Evolutionary conservation across 2,113 vertebrate species (phyloP).

Genomic region (Archilochus colubris): DNA sequence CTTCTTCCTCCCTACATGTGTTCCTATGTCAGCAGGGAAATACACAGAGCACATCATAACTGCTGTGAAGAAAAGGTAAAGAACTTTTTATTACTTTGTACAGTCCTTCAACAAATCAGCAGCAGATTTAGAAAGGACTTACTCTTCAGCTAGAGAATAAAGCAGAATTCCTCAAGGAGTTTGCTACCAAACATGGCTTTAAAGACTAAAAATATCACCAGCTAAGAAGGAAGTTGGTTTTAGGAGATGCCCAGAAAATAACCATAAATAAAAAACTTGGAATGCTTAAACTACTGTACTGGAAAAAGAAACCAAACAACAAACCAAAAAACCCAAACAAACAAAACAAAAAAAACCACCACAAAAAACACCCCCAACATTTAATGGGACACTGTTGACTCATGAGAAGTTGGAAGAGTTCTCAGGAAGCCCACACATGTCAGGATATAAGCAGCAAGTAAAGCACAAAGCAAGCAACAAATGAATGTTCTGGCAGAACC

Average conservation of each 20-base stretch:
- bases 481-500: neutral
- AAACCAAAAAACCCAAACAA: too few relatives aligned
- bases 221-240: conserved; percentile 37
- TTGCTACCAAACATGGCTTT: conserved; percentile 9
- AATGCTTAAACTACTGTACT: neutral
- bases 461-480: neutral
- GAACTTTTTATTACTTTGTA: neutral
- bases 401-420: neutral
- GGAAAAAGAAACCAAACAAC: neutral
- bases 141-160: neutral
- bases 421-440: neutral
- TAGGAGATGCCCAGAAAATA: conserved; percentile 27
- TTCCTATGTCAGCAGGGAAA: neutral
- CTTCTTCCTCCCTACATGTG: neutral
- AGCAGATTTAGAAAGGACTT: neutral
- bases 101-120: neutral
- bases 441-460: neutral
- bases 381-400: neutral
- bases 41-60: fast-evolving
- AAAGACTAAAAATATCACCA: conserved; percentile 42
- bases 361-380: neutral
- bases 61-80: neutral
- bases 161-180: neutral
- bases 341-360: neutral
- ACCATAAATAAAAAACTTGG: neutral